Percentiles rank a stretch among this genome's conserved stretches.
phyloP scores from a whole-genome alignment of 1,140 invertebrate species.

The Sesamia nonagrioides region DNA sequence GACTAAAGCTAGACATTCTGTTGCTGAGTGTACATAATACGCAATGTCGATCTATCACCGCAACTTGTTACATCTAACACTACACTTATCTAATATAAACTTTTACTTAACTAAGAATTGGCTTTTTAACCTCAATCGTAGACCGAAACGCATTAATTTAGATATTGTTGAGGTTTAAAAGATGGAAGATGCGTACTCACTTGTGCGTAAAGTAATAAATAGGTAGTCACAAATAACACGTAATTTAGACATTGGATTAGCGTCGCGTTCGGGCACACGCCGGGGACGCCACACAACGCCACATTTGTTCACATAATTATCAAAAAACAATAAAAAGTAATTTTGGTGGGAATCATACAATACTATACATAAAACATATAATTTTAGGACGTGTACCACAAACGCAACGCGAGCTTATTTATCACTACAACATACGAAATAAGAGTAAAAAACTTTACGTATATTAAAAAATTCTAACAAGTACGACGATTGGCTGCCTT shows the following conservation, averaged over 20 bases:
- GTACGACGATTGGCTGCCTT: conserved; percentile 28
- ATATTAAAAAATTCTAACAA: conserved; percentile 74
- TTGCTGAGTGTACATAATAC: conserved; percentile 52
- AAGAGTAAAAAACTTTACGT: conserved; percentile 69
- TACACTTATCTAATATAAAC: conserved; percentile 79
- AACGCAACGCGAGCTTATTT: conserved; percentile 30
- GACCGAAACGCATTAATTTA: conserved; percentile 59
- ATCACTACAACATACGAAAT: conserved; percentile 63
- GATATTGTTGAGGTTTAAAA: conserved; percentile 56
- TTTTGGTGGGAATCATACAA: conserved; percentile 50
- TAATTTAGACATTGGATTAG: conserved; percentile 56
- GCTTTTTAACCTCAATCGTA: conserved; percentile 68
- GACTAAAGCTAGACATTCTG: conserved; percentile 25
- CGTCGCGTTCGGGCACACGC: not conserved
- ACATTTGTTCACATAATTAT: conserved; percentile 21
- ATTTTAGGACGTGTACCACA: conserved; percentile 10
- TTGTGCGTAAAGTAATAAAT: conserved; percentile 74
- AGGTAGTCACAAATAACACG: conserved; percentile 57
- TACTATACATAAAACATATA: conserved; percentile 43
- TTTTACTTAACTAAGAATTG: conserved; percentile 80
- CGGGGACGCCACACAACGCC: conserved; percentile 20
- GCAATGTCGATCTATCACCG: conserved; percentile 69
- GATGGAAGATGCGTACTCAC: conserved; percentile 70
- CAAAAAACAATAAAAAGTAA: conserved; percentile 27
- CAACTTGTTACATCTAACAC: conserved; percentile 70